These are phyloP conservation scores for Opisthograptis luteolata DNA, from an alignment of 2,888 invertebrate species.

Conservation along the genomic window DNA sequence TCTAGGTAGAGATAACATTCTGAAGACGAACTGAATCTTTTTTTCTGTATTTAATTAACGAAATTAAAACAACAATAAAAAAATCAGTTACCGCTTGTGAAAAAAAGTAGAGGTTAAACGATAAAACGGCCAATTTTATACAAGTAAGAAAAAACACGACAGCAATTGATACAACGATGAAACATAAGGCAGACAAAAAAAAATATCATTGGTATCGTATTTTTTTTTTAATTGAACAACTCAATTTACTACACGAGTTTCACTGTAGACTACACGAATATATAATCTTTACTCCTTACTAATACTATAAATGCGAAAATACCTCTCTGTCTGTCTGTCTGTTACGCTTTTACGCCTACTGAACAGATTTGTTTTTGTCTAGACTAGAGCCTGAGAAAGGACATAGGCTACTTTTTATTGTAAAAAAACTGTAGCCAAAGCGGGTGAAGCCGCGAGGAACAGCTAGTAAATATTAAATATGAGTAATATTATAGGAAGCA, in stretches of 20 bases:
- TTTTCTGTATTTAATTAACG: neutral
- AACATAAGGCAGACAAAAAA: constrained; percentile 9
- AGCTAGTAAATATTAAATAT: neutral
- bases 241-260: too few species aligned
- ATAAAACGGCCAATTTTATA: constrained; percentile 1
- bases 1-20: neutral
- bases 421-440: too few species aligned
- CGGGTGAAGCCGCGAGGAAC: too few species aligned
- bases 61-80: neutral
- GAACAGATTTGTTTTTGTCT: too few species aligned
- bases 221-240: too few species aligned
- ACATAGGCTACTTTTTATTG: too few species aligned
- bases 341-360: too few species aligned
- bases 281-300: too few species aligned
- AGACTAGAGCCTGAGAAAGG: too few species aligned
- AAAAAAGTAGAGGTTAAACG: neutral
- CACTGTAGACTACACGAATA: neutral
- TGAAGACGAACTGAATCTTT: neutral
- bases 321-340: too few species aligned
- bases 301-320: too few species aligned
- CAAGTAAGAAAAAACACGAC: neutral
- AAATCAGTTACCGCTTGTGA: constrained; percentile 3
- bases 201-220: constrained; percentile 1
- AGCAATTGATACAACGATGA: neutral
- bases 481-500: constrained; percentile 1